These are phyloP conservation scores for Macaria liturata DNA, from an alignment of 2,888 invertebrate genomes.

Conservation along the genomic window DNA sequence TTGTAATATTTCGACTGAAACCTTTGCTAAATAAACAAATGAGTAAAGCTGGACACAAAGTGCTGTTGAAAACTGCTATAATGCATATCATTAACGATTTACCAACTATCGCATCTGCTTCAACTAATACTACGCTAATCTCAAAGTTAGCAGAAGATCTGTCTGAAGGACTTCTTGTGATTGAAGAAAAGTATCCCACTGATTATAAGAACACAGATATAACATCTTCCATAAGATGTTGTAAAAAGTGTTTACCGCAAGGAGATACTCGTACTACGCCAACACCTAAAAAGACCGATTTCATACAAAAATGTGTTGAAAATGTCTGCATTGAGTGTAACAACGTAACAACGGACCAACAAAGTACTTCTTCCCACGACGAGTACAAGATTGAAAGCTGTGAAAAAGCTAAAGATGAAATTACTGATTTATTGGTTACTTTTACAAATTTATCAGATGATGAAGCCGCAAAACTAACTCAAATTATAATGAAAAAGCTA, in stretches of 20 bases:
- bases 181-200: conserved; percentile 14
- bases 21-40: conserved; percentile 15
- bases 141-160: conserved; percentile 26
- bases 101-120: conserved; percentile 10
- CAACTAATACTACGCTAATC: conserved; percentile 2
- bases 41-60: conserved; percentile 12
- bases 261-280: background rate
- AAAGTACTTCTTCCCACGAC: too few relatives aligned
- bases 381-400: too few relatives aligned
- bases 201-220: background rate
- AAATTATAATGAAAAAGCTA: conserved; percentile 18
- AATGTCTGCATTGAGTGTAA: conserved; percentile 9
- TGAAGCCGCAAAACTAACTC: conserved; percentile 30
- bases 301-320: conserved; percentile 19
- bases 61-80: conserved; percentile 21
- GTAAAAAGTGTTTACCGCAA: background rate
- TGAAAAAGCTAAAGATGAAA: conserved; percentile 21
- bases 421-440: conserved; percentile 26
- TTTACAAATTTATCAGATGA: conserved; percentile 26
- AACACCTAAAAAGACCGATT: background rate
- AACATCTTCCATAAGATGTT: conserved; percentile 6
- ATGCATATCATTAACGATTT: conserved; percentile 22
- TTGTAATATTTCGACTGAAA: conserved; percentile 8
- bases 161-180: conserved; percentile 17
- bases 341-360: too few relatives aligned